These are phyloP conservation scores for Andrena bicolor DNA, from an alignment of 2,888 invertebrate genomes.

Conservation along the genomic window DNA sequence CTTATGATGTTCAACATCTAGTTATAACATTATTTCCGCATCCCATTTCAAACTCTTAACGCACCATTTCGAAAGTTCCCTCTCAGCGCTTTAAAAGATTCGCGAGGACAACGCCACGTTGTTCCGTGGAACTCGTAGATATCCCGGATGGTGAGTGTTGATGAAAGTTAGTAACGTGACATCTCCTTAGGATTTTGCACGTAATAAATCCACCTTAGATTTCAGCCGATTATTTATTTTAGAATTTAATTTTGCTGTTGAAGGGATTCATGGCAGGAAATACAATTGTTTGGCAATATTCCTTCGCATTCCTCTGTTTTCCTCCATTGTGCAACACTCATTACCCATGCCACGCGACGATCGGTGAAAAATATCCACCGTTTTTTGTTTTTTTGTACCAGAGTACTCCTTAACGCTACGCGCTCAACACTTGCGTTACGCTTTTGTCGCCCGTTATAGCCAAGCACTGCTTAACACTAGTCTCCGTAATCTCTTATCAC, in stretches of 20 bases:
- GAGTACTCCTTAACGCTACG: constrained; percentile 6
- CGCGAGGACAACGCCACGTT: not conserved
- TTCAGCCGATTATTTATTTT: not conserved
- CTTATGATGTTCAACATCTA: constrained; percentile 21
- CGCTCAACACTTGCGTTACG: not conserved
- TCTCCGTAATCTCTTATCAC: not conserved
- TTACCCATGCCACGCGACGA: not conserved
- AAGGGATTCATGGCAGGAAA: not conserved
- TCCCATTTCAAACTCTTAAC: not conserved
- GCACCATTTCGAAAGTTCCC: not conserved
- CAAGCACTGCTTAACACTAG: constrained; percentile 46
- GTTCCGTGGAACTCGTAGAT: not conserved
- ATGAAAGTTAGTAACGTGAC: not conserved
- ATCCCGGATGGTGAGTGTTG: not conserved
- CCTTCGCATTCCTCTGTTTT: not conserved
- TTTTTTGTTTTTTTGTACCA: constrained; percentile 5
- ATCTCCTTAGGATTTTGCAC: not conserved
- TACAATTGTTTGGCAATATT: constrained; percentile 2
- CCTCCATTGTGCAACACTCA: not conserved
- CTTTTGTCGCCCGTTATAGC: constrained; percentile 14
- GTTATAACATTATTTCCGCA: constrained; percentile 1
- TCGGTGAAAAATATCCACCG: not conserved
- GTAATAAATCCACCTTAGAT: not conserved
- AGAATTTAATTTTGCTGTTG: not conserved
- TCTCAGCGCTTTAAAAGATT: not conserved